phyloP scores from a whole-genome alignment of 2,797 vertebrate genomes.

The Hyperoplus lanceolatus region DNA sequence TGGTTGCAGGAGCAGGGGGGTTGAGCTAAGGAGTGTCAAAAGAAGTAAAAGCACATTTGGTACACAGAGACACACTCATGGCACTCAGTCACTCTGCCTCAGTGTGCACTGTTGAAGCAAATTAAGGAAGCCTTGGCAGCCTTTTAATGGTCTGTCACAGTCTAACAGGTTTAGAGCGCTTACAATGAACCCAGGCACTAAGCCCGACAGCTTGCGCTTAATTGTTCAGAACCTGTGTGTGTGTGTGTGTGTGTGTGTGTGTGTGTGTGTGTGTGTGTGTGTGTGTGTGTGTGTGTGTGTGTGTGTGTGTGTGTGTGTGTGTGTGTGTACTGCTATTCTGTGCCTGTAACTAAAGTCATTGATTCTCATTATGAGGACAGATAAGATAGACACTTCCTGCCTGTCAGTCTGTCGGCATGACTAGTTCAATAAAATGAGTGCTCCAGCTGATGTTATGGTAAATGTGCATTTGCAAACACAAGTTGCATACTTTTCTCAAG shows the following conservation, averaged over 20 bases:
- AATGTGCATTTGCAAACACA: constrained; percentile 40
- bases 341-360: constrained; percentile 76
- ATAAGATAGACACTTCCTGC: constrained; percentile 71
- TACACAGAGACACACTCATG: constrained; percentile 49
- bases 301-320: constrained; percentile 40
- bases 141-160: constrained; percentile 89
- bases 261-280: constrained; percentile 45
- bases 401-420: constrained; percentile 57
- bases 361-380: constrained; percentile 78
- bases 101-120: constrained; percentile 76
- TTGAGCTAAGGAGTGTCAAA: constrained; percentile 41
- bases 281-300: constrained; percentile 43
- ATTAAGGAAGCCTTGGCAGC: constrained; percentile 84
- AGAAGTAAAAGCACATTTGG: constrained; percentile 55
- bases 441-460: constrained; percentile 46
- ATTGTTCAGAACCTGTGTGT: constrained; percentile 82
- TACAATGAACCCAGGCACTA: constrained; percentile 86
- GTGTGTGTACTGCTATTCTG: constrained; percentile 61
- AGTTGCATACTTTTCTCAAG: constrained; percentile 38
- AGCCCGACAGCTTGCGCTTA: constrained; percentile 85
- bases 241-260: constrained; percentile 41
- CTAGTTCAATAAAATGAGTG: constrained; percentile 56
- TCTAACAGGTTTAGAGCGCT: constrained; percentile 86
- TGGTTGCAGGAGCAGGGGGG: not conserved
- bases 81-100: constrained; percentile 73